Base-by-base conservation (phyloP, 2,113 vertebrate genomes). In the Rhinoderma darwinii region DNA sequence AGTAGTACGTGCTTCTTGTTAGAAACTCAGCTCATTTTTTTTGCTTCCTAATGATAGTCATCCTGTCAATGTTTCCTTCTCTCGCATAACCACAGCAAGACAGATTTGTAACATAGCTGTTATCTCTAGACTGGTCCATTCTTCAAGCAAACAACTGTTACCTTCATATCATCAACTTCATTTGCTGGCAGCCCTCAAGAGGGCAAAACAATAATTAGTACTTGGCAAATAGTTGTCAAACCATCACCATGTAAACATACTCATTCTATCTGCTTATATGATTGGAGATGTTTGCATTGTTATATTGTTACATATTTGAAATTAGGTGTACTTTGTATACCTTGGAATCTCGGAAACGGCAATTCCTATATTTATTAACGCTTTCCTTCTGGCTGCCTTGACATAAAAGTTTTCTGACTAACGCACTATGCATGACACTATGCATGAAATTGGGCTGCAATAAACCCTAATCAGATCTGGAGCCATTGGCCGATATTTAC, bases 1-100 rank as follows among this genome's bases (percentile, higher is more conserved):
- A 87, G 78, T 87, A n/a, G 68, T 82, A 87, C 54, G 86, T 87
- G 86, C 66, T 82, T 82, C 78, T 87, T 82, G 86, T 87, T 87
- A 87, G 86, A 87, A 56, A 79, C 86, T 75, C 39, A 82, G 79
- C 78, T 82, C 47, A 82, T 82, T 87, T 63, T 78, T 77, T 78
- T 82, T 44, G 79, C 86, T 87, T 82, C 86, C 82, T 87, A 82
- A 87, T 87, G 86, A 87, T 81, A 82, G 51, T 50, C 70, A 75
- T 82, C 86, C 78, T 87, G 86, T 87, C 79, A 87, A 82, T 32
- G 80, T 87, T 81, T 86, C 78, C 37, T 63, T 63, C 76, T 56
- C 68, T 50, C 78, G 25, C 86, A 87, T 82, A 87, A 87, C 86
- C 54, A 82, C 22, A 32, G 86, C 39, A 87, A 87, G 86, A 87